phyloP scores from a whole-genome alignment of 2,113 vertebrate species.

The Bettongia penicillata region DNA sequence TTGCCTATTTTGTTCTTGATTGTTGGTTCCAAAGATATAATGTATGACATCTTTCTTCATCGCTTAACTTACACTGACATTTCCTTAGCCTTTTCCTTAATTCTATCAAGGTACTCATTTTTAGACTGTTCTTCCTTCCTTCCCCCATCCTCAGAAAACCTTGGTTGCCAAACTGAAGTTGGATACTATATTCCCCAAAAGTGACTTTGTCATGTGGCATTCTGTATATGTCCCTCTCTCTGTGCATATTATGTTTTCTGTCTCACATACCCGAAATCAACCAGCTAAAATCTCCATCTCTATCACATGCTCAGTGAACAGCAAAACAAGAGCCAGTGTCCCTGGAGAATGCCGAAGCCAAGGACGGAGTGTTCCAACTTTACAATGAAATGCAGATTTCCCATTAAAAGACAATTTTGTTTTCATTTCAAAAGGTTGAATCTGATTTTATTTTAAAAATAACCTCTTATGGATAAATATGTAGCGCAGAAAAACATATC shows the following conservation, averaged over 20 bases:
- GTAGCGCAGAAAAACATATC: conserved; percentile 18
- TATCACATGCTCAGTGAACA: conserved; percentile 34
- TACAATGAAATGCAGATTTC: conserved; percentile 59
- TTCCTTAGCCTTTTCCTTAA: not conserved
- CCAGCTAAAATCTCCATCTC: not conserved
- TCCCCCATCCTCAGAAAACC: not conserved
- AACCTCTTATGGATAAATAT: conserved; percentile 44
- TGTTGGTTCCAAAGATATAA: not conserved
- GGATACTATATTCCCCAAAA: not conserved
- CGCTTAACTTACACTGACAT: not conserved
- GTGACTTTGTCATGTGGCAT: not conserved
- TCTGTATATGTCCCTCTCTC: not conserved
- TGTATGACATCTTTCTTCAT: not conserved
- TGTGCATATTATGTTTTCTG: not conserved
- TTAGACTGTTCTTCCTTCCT: not conserved
- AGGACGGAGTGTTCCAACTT: conserved; percentile 7
- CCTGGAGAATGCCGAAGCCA: conserved; percentile 11
- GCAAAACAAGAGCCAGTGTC: conserved; percentile 2
- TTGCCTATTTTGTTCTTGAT: not conserved
- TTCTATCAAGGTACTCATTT: not conserved
- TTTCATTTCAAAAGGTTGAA: conserved; percentile 12
- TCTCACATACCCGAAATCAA: conserved; percentile 19
- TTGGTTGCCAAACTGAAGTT: not conserved
- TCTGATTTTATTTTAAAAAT: not conserved
- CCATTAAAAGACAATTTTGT: conserved; percentile 45